Evolutionary conservation across 2,113 vertebrate genomes (phyloP).

Genomic region (Chionomys nivalis): DNA sequence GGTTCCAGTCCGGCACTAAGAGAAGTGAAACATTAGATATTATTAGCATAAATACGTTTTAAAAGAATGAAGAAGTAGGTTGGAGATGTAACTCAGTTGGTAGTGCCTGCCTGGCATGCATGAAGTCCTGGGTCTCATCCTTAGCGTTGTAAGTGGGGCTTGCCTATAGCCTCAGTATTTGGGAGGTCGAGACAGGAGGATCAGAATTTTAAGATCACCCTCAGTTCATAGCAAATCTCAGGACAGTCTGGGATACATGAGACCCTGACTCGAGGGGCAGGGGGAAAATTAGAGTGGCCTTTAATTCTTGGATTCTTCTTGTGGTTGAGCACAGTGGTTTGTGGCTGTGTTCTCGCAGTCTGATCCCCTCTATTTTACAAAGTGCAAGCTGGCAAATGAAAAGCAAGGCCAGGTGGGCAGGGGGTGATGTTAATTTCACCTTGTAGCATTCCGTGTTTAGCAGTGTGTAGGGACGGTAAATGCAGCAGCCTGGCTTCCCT

Average conservation of each 20-base stretch:
- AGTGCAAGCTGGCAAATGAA: neutral
- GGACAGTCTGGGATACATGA: neutral
- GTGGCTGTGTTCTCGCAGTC: neutral
- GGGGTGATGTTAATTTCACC: slow-evolving; percentile 79
- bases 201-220: neutral
- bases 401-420: neutral
- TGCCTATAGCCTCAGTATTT: neutral
- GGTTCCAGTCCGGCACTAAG: neutral
- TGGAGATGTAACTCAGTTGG: neutral
- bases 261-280: neutral
- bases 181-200: too few relatives aligned
- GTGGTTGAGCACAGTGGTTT: neutral
- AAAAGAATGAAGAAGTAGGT: neutral
- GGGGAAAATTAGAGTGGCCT: neutral
- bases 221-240: neutral
- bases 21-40: neutral
- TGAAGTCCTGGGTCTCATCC: neutral
- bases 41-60: neutral
- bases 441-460: slow-evolving; percentile 83
- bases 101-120: neutral
- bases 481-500: slow-evolving; percentile 79
- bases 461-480: slow-evolving; percentile 75
- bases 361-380: slow-evolving; percentile 69
- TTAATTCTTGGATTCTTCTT: neutral
- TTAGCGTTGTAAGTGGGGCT: too few relatives aligned